These are phyloP conservation scores for Sinopyrophorus schimmeli DNA, from an alignment of 2,888 invertebrate species.

Conservation along the genomic window DNA sequence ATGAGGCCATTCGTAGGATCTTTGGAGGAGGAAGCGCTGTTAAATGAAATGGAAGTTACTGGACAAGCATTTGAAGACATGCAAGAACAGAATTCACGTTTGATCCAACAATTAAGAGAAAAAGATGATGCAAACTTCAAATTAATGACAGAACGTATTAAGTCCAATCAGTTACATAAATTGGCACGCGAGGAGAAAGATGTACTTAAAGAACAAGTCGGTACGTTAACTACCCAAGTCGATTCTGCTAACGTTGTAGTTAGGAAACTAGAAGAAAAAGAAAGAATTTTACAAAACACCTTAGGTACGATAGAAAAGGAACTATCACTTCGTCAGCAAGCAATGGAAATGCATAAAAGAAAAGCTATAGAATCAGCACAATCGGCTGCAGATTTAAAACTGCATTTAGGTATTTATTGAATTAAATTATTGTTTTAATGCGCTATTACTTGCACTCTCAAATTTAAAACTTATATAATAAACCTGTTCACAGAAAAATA, in stretches of 20 bases:
- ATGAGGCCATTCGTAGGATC: conserved; percentile 73
- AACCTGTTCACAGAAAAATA: conserved; percentile 78
- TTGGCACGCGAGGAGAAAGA: conserved; percentile 93
- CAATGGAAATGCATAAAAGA: conserved; percentile 97
- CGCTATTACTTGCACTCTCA: conserved; percentile 54
- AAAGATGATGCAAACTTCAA: conserved; percentile 99
- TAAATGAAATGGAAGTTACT: conserved; percentile 99
- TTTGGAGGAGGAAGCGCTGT: conserved; percentile 90
- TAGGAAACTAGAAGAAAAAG: conserved; percentile 93
- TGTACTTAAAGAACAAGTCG: conserved; percentile 84
- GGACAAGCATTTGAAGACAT: conserved; percentile 99
- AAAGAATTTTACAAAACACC: conserved; percentile 88
- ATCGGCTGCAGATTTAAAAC: conserved; percentile 93
- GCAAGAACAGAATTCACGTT: conserved; percentile 96
- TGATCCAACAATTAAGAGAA: conserved; percentile 93
- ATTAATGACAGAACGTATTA: conserved; percentile 95
- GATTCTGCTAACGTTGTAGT: conserved; percentile 95
- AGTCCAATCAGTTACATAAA: conserved; percentile 94
- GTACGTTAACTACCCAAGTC: conserved; percentile 60
- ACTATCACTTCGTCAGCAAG: conserved; percentile 87
- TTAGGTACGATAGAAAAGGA: conserved; percentile 94
- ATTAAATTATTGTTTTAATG: conserved; percentile 59
- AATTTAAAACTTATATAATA: conserved; percentile 1
- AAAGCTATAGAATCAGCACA: conserved; percentile 98
- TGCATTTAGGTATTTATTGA: conserved; percentile 74